A percentile compares a stretch with the other conserved stretches of the same genome.
Conservation (phyloP, 2,113 vertebrate species). For the Danio rerio region DNA sequence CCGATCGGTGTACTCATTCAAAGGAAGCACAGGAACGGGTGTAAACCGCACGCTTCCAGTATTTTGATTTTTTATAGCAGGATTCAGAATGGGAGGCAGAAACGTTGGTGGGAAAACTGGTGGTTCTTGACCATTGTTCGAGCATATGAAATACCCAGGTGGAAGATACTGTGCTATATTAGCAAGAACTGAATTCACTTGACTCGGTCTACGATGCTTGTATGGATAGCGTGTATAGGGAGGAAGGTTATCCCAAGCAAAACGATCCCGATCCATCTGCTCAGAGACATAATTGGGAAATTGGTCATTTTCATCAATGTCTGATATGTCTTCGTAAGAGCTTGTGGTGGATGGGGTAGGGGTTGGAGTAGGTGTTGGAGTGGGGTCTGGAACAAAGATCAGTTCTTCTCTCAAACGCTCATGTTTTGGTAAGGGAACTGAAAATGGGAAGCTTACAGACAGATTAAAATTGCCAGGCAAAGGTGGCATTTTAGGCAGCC, state of each 20-base stretch:
- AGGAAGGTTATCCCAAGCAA: too few species aligned
- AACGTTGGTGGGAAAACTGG: not conserved
- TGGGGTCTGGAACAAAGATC: too few species aligned
- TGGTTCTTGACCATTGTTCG: not conserved
- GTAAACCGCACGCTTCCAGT: not conserved
- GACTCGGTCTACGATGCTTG: too few species aligned
- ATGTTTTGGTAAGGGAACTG: not conserved
- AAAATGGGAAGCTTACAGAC: constrained; percentile 27
- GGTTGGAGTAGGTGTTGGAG: accelerated
- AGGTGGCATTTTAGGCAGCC: not conserved
- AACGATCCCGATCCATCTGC: too few species aligned
- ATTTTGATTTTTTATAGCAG: not conserved
- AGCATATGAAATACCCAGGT: constrained; percentile 14
- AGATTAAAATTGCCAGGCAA: constrained; percentile 28
- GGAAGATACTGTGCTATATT: not conserved
- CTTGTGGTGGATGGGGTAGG: too few species aligned
- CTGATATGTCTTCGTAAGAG: too few species aligned
- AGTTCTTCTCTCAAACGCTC: not conserved
- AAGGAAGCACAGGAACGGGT: not conserved
- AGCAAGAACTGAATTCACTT: not conserved
- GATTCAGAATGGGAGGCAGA: not conserved
- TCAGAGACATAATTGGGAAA: too few species aligned
- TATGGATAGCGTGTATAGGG: too few species aligned
- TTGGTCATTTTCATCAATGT: too few species aligned
- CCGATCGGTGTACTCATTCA: not conserved